phyloP scores from a whole-genome alignment of 2,797 vertebrate species.

The Enteromius mattozi region DNA sequence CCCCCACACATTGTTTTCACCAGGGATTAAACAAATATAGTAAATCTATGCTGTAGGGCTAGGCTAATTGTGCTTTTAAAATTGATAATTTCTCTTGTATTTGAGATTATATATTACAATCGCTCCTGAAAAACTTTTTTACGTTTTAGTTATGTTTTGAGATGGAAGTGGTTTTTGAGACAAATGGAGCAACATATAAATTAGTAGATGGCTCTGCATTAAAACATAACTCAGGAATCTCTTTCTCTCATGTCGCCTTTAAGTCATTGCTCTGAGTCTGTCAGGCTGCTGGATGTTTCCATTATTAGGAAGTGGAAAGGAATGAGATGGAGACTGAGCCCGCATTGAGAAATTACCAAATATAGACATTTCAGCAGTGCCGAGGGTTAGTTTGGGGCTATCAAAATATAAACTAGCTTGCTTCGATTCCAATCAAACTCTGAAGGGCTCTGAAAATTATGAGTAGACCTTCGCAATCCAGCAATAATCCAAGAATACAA shows the following conservation, averaged over 20 bases:
- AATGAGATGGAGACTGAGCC: conserved; percentile 77
- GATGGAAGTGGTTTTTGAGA: no score
- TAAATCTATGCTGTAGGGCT: neutral
- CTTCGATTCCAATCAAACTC: conserved; percentile 56
- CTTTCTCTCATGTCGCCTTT: conserved; percentile 43
- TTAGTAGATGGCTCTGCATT: neutral
- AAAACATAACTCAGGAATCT: conserved; percentile 28
- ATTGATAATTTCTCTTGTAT: neutral
- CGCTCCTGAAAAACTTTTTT: neutral
- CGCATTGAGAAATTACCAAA: conserved; percentile 82
- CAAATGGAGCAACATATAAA: neutral
- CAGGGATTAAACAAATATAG: neutral
- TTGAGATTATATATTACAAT: neutral
- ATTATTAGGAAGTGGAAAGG: conserved; percentile 81
- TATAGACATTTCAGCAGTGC: conserved; percentile 80
- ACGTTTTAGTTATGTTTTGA: neutral
- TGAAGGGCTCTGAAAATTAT: neutral
- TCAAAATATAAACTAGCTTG: conserved; percentile 70
- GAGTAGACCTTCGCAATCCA: neutral
- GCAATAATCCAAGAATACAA: neutral
- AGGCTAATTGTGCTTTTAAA: neutral
- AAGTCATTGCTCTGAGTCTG: conserved; percentile 59
- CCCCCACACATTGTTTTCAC: neutral
- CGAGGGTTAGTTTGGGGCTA: conserved; percentile 64
- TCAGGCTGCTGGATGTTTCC: conserved; percentile 73